Conservation (phyloP, 2,113 vertebrate species). For the Tychaedon coryphoeus region DNA sequence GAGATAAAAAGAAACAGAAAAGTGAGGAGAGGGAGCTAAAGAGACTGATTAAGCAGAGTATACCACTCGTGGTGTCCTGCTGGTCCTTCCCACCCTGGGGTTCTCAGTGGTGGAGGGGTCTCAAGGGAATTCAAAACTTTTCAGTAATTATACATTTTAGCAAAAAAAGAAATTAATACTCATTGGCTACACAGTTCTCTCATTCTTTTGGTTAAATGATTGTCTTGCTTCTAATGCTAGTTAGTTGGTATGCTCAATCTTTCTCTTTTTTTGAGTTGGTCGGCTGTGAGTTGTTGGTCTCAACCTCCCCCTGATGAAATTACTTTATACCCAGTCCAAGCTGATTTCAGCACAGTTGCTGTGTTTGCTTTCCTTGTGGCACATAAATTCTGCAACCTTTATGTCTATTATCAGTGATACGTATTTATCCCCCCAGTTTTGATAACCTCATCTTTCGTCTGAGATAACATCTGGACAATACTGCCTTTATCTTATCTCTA, state of each 20-base stretch:
- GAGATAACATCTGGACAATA: neutral
- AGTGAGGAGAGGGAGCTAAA: neutral
- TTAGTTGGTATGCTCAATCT: neutral
- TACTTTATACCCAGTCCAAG: neutral
- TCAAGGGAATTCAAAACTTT: neutral
- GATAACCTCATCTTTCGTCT: neutral
- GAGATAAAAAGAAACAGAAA: neutral
- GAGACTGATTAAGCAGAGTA: neutral
- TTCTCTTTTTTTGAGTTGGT: neutral
- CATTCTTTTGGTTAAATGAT: neutral
- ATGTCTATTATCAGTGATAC: neutral
- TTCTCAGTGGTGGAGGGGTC: neutral
- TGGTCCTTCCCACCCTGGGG: neutral
- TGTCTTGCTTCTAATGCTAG: neutral
- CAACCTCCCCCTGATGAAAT: rapidly evolving
- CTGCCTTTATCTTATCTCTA: neutral
- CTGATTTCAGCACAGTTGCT: neutral
- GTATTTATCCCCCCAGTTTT: neutral
- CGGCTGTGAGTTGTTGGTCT: neutral
- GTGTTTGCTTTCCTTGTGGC: neutral
- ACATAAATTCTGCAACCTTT: neutral
- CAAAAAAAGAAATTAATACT: neutral
- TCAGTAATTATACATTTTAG: neutral
- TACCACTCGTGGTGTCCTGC: neutral
- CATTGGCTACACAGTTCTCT: neutral